A percentile compares a stretch with the other conserved stretches of the same genome.
phyloP scores from a whole-genome alignment of 2,888 invertebrate species.

The Tetranychus piercei region DNA sequence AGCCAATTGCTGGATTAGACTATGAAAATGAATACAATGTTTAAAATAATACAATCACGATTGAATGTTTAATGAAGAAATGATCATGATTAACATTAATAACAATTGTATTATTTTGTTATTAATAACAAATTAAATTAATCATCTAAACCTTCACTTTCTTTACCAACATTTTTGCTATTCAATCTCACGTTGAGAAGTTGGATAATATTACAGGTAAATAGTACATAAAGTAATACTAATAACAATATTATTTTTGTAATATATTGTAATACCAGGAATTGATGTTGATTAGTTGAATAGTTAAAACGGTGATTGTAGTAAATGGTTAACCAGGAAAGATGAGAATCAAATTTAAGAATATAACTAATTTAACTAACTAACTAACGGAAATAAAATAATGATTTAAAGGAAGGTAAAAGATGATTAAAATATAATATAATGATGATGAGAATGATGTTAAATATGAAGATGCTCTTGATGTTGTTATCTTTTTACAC shows the following conservation, averaged over 20 bases:
- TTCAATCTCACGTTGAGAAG: background rate
- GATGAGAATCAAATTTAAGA: background rate
- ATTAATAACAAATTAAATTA: conserved; percentile 1
- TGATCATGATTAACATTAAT: background rate
- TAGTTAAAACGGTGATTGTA: too few species aligned
- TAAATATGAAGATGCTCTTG: too few species aligned
- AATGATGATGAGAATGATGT: background rate
- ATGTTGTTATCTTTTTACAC: too few species aligned
- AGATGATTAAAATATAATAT: background rate
- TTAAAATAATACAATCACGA: background rate
- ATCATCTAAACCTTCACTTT: background rate
- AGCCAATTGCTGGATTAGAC: too few species aligned
- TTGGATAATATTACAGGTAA: background rate
- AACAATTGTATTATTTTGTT: background rate
- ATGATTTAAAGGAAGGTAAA: background rate
- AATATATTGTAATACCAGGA: too few species aligned
- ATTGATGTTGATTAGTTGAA: too few species aligned
- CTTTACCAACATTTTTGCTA: background rate
- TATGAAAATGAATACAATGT: too few species aligned
- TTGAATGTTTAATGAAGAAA: background rate
- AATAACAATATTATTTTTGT: too few species aligned
- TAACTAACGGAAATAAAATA: background rate
- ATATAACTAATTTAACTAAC: background rate
- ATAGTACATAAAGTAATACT: background rate
- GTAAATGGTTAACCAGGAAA: background rate